phyloP scores from a whole-genome alignment of 1,140 invertebrate species.

The Agrilus planipennis region DNA sequence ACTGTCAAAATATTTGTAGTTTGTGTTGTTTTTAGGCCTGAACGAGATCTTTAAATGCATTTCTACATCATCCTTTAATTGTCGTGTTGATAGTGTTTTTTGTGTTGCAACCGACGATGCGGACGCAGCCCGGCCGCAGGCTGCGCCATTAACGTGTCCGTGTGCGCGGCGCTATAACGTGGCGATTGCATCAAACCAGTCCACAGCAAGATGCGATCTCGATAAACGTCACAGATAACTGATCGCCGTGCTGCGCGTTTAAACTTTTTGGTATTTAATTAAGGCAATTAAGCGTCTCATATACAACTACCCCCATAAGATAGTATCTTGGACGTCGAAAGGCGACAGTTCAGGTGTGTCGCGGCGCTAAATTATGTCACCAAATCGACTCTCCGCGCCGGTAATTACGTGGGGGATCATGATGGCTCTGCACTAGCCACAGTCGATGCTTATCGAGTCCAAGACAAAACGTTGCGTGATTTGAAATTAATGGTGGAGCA shows the following conservation, averaged over 20 bases:
- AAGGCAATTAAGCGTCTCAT: conserved; percentile 31
- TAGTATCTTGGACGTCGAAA: conserved; percentile 19
- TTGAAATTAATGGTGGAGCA: no score
- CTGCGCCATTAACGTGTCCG: no score
- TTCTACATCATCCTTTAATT: no score
- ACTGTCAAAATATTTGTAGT: not conserved
- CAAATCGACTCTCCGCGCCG: conserved; percentile 12
- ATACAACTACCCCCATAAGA: conserved; percentile 26
- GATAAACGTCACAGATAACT: conserved; percentile 27
- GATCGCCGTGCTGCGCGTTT: conserved; percentile 23
- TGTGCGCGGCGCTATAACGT: conserved; percentile 2
- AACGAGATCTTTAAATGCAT: conserved; percentile 3
- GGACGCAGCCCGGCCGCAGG: no score
- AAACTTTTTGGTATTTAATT: conserved; percentile 31
- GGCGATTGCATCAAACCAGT: conserved; percentile 17
- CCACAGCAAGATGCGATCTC: conserved; percentile 17
- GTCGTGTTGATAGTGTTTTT: no score
- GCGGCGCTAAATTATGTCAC: conserved; percentile 20
- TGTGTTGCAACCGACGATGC: no score
- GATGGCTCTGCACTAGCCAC: conserved; percentile 8
- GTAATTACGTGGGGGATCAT: conserved; percentile 20
- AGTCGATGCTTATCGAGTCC: conserved; percentile 10
- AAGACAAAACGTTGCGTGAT: conserved; percentile 17
- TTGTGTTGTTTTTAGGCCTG: not conserved
- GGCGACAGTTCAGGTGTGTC: conserved; percentile 16